These are phyloP conservation scores for Leptopterna dolabrata DNA, from an alignment of 2,888 invertebrate genomes.

Conservation along the genomic window DNA sequence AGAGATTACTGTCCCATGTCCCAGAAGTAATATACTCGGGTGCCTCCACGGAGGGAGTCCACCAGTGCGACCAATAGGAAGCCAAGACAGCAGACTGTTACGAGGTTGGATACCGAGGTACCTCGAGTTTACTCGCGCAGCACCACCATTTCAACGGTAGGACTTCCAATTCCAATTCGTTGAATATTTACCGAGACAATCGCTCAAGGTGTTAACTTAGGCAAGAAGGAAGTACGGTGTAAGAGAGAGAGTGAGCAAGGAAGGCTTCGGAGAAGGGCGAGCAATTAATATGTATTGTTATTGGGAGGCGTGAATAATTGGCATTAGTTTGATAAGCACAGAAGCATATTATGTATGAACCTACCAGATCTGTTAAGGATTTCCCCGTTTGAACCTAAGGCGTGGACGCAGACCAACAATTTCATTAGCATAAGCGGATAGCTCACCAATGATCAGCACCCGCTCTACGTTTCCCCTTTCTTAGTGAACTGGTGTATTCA, in stretches of 20 bases:
- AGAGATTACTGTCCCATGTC: no score
- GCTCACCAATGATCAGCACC: slow-evolving; percentile 45
- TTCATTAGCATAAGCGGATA: slow-evolving; percentile 50
- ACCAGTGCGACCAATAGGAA: no score
- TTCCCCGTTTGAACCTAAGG: slow-evolving; percentile 27
- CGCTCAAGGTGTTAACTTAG: not conserved
- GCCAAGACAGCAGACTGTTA: no score
- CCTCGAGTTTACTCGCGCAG: not conserved
- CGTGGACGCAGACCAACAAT: slow-evolving; percentile 31
- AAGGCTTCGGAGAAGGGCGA: not conserved
- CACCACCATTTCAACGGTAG: not conserved
- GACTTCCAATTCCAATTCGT: not conserved
- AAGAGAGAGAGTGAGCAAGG: not conserved
- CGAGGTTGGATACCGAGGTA: no score
- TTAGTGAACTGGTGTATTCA: slow-evolving; percentile 31
- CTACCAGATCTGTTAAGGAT: slow-evolving; percentile 37
- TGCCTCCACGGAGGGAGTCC: no score
- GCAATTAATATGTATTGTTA: slow-evolving; percentile 30
- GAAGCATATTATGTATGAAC: slow-evolving; percentile 9
- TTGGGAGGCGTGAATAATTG: slow-evolving; percentile 22
- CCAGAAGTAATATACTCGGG: no score
- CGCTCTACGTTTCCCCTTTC: slow-evolving; percentile 9
- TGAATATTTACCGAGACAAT: not conserved
- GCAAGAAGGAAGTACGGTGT: not conserved
- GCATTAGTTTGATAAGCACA: not conserved